These are phyloP conservation scores for Leistus spinibarbis DNA, from an alignment of 2,888 invertebrate genomes.

Conservation along the genomic window DNA sequence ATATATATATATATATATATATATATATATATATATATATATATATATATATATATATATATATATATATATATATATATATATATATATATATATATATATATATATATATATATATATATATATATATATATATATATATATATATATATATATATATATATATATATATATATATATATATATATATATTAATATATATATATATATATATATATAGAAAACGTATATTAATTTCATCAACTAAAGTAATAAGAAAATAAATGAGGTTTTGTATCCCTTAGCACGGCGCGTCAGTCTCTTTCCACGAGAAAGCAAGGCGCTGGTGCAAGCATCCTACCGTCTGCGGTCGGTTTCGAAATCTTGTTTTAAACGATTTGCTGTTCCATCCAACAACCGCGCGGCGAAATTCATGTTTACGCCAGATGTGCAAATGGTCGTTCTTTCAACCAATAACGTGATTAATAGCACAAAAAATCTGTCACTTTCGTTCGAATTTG, in stretches of 20 bases:
- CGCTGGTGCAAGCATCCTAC: neutral
- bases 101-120: too few species aligned
- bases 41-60: too few species aligned
- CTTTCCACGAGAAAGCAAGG: neutral
- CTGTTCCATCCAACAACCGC: slow-evolving; percentile 13
- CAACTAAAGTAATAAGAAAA: slow-evolving; percentile 26
- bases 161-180: too few species aligned
- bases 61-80: too few species aligned
- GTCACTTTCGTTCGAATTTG: too few species aligned
- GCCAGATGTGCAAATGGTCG: neutral
- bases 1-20: too few species aligned
- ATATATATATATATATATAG: too few species aligned
- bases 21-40: too few species aligned
- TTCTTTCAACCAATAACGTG: neutral
- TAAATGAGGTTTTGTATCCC: slow-evolving; percentile 13
- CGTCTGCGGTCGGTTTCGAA: neutral
- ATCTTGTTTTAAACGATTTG: neutral
- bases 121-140: too few species aligned
- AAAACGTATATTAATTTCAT: neutral
- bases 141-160: too few species aligned
- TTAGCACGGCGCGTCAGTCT: neutral
- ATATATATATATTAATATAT: too few species aligned
- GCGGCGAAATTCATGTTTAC: neutral
- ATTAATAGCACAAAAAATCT: neutral
- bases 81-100: too few species aligned